These are phyloP conservation scores for Choloepus hoffmanni DNA, from an alignment of 2,113 vertebrate genomes.

Conservation along the genomic window DNA sequence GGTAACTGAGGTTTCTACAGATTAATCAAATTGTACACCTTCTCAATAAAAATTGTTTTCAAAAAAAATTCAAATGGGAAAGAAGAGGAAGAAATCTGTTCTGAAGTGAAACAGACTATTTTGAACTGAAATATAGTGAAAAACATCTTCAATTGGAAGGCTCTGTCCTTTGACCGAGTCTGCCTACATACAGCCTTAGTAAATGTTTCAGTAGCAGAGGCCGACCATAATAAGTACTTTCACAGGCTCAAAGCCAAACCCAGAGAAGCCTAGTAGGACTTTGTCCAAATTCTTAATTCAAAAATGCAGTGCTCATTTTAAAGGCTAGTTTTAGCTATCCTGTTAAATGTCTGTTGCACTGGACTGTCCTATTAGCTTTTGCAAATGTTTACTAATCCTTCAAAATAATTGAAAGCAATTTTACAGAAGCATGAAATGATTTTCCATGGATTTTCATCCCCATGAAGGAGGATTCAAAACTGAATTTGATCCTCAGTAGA, in stretches of 20 bases:
- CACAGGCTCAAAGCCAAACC: slow-evolving; percentile 80
- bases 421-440: slow-evolving; percentile 79
- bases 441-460: slow-evolving; percentile 66
- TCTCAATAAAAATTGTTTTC: neutral
- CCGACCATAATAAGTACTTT: slow-evolving; percentile 83
- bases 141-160: slow-evolving; percentile 79
- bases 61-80: neutral
- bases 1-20: neutral
- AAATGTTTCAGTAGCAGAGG: slow-evolving; percentile 83
- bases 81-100: neutral
- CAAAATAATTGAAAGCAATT: slow-evolving; percentile 81
- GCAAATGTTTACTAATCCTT: slow-evolving; percentile 76
- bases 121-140: slow-evolving; percentile 77
- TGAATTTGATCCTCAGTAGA: neutral
- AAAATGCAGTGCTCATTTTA: slow-evolving; percentile 79
- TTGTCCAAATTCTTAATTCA: slow-evolving; percentile 84
- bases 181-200: slow-evolving; percentile 65
- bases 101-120: slow-evolving; percentile 49
- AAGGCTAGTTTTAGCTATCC: slow-evolving; percentile 81
- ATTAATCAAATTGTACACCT: neutral
- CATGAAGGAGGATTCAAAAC: slow-evolving; percentile 20
- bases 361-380: slow-evolving; percentile 66
- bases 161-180: slow-evolving; percentile 71
- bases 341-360: slow-evolving; percentile 67
- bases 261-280: slow-evolving; percentile 73